Percentiles rank a stretch among this genome's conserved stretches.
These are phyloP conservation scores for Paramormyrops hopkinsi DNA, from an alignment of 2,797 vertebrate species.

Conservation along the genomic window DNA sequence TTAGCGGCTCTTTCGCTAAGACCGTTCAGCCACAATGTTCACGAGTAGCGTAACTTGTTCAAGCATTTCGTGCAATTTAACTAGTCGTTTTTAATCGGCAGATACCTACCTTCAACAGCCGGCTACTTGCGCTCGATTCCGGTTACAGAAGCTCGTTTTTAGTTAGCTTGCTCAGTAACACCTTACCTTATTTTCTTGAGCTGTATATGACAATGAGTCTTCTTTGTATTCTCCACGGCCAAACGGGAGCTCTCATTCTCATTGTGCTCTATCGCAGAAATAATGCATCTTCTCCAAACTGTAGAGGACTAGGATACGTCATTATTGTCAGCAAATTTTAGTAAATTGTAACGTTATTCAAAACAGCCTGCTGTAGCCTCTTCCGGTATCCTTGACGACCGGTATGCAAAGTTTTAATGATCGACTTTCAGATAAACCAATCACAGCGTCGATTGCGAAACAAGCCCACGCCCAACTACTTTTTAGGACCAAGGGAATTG, in stretches of 20 bases:
- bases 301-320: conserved; percentile 40
- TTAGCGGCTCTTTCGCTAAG: background rate
- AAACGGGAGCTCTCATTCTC: conserved; percentile 34
- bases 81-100: background rate
- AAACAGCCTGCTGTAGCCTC: conserved; percentile 22
- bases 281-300: conserved; percentile 43
- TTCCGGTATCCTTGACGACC: conserved; percentile 52
- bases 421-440: conserved; percentile 35
- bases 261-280: conserved; percentile 40
- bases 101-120: background rate
- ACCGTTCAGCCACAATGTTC: background rate
- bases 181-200: conserved; percentile 38
- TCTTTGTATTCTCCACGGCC: conserved; percentile 35
- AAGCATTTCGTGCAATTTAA: background rate
- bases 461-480: conserved; percentile 21
- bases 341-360: conserved; percentile 47
- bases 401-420: conserved; percentile 34
- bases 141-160: background rate
- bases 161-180: background rate
- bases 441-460: conserved; percentile 26
- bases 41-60: background rate
- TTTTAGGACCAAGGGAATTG: conserved; percentile 9
- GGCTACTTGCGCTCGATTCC: background rate
- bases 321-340: conserved; percentile 51
- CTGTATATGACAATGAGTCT: conserved; percentile 10